phyloP scores from a whole-genome alignment of 2,797 vertebrate species.

The Poeciliopsis gracilis region DNA sequence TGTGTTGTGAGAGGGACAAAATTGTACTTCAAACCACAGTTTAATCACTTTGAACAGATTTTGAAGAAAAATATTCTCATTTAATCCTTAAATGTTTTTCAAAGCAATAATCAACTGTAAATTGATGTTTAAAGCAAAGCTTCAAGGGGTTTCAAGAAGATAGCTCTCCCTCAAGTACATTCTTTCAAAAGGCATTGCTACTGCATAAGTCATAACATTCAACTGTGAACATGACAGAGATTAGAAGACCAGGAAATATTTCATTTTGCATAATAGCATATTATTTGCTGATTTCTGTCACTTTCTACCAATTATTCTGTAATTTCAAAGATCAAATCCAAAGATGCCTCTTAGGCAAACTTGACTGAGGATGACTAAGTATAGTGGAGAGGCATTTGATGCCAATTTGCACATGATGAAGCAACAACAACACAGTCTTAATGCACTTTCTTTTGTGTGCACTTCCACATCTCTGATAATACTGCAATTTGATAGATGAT shows the following conservation, averaged over 20 bases:
- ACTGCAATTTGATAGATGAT: conserved; percentile 1
- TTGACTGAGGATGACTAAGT: background rate
- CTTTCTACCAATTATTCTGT: conserved; percentile 2
- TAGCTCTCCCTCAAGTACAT: conserved; percentile 2
- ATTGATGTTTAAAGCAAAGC: background rate
- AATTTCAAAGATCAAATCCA: conserved; percentile 7
- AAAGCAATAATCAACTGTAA: background rate
- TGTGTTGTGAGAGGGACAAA: conserved; percentile 11
- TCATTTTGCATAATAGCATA: background rate
- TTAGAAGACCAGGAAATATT: background rate
- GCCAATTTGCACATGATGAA: background rate
- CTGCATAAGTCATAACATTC: conserved; percentile 2
- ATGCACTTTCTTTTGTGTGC: background rate
- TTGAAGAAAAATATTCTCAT: background rate
- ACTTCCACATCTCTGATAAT: background rate
- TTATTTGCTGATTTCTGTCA: background rate
- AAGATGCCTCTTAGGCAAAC: background rate
- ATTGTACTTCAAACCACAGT: background rate
- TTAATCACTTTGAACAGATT: too few species aligned
- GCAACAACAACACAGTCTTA: background rate
- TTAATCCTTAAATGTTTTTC: background rate
- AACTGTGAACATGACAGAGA: conserved; percentile 7
- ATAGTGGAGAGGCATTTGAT: conserved; percentile 1
- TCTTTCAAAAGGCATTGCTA: conserved; percentile 7
- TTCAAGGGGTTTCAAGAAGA: conserved; percentile 3